These are phyloP conservation scores for Matsumurasca onukii DNA, from an alignment of 1,140 invertebrate species.

Conservation along the genomic window DNA sequence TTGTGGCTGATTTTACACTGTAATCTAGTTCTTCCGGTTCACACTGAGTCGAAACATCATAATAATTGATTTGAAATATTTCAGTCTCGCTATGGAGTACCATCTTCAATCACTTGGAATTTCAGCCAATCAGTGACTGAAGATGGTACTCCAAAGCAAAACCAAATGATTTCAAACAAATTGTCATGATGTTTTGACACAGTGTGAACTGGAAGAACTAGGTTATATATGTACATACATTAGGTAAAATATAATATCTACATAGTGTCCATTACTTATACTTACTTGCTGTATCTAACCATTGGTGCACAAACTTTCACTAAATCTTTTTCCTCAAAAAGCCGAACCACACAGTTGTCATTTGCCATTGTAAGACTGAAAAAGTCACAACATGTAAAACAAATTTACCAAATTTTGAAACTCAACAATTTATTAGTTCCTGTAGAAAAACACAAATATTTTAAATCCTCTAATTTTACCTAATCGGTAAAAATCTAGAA, in stretches of 20 bases:
- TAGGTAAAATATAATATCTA: constrained; percentile 3
- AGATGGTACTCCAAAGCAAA: not conserved
- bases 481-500: no score
- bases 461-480: no score
- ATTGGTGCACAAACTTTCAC: constrained; percentile 90
- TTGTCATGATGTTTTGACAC: not conserved
- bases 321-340: constrained; percentile 64
- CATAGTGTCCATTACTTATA: constrained; percentile 33
- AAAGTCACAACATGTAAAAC: no score
- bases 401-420: no score
- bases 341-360: constrained; percentile 54
- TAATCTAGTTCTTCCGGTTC: no score
- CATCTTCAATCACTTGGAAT: not conserved
- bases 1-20: no score
- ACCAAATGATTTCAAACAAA: not conserved
- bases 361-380: not conserved
- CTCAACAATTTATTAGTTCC: no score
- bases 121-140: not conserved
- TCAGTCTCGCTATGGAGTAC: no score
- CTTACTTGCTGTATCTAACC: constrained; percentile 93
- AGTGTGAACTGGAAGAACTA: no score
- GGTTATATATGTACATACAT: not conserved
- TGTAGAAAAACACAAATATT: no score
- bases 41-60: no score
- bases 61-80: no score